Evolutionary conservation across 2,797 vertebrate species (phyloP).

Genomic region (Florisuga fusca): DNA sequence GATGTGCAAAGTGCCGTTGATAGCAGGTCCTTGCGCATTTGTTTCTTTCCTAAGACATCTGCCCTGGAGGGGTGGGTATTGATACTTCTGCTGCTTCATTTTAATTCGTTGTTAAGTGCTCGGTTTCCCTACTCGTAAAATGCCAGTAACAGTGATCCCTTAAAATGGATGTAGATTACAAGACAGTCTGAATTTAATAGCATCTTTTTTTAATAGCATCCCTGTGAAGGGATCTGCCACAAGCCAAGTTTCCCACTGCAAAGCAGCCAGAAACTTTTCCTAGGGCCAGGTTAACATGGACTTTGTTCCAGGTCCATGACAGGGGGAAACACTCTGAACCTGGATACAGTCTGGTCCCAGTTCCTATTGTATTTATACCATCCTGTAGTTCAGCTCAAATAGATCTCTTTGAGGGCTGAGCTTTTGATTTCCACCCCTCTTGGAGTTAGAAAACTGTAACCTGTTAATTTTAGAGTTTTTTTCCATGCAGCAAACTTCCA

Average conservation of each 20-base stretch:
- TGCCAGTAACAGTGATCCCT: background rate
- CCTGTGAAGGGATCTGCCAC: background rate
- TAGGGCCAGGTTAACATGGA: background rate
- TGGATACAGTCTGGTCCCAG: background rate
- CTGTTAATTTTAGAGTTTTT: conserved; percentile 38
- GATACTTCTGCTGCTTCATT: conserved; percentile 19
- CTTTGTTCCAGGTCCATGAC: background rate
- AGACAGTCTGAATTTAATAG: background rate
- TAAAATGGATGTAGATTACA: conserved; percentile 8
- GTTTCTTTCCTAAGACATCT: background rate
- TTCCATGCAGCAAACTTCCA: background rate
- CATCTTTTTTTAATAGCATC: background rate
- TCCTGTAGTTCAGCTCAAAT: background rate
- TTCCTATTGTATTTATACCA: background rate
- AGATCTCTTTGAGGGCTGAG: background rate
- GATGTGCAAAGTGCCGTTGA: background rate
- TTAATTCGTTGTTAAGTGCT: conserved; percentile 44
- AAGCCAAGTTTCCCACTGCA: conserved; percentile 5
- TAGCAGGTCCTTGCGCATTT: background rate
- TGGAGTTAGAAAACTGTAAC: conserved; percentile 50
- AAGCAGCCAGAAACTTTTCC: conserved; percentile 60
- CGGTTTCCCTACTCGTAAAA: conserved; percentile 18
- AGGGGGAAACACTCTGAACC: background rate
- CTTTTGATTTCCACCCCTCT: background rate
- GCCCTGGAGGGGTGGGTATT: background rate